Evolutionary conservation across 2,888 invertebrate species (phyloP).

Genomic region (Escarpia spicata): DNA sequence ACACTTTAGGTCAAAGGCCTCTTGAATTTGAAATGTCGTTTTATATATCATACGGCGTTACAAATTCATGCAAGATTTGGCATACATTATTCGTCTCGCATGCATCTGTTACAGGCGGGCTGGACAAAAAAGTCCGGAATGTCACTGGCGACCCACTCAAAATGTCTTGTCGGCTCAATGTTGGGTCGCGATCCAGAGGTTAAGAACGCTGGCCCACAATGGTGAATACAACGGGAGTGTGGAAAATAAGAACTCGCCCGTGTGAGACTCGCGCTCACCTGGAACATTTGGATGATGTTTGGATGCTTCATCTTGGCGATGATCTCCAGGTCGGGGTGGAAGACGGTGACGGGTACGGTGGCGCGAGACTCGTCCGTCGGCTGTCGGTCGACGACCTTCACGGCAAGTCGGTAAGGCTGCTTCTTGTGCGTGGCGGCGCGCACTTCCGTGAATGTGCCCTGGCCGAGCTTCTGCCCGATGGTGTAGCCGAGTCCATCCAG

Average conservation of each 20-base stretch:
- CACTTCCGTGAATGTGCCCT: conserved; percentile 39
- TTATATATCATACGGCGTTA: too few species aligned
- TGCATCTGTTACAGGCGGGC: too few species aligned
- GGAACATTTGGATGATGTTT: conserved; percentile 21
- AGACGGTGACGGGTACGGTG: conserved; percentile 20
- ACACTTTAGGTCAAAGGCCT: too few species aligned
- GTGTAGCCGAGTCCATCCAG: conserved; percentile 36
- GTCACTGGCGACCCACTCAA: too few species aligned
- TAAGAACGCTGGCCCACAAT: too few species aligned
- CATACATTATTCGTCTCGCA: too few species aligned
- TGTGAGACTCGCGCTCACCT: background rate
- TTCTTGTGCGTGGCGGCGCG: conserved; percentile 30
- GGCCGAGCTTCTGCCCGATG: conserved; percentile 38
- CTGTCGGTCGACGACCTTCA: conserved; percentile 29
- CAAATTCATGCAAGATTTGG: too few species aligned
- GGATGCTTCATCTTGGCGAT: conserved; percentile 27
- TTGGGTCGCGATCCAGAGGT: too few species aligned
- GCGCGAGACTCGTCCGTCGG: conserved; percentile 21
- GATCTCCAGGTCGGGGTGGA: conserved; percentile 31
- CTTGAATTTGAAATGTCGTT: too few species aligned
- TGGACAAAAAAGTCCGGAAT: too few species aligned
- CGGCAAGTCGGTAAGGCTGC: conserved; percentile 27
- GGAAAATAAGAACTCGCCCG: background rate
- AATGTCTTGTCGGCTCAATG: too few species aligned
- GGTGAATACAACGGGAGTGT: too few species aligned